Conservation (phyloP, 2,113 vertebrate genomes). For the Chaetodon auriga region DNA sequence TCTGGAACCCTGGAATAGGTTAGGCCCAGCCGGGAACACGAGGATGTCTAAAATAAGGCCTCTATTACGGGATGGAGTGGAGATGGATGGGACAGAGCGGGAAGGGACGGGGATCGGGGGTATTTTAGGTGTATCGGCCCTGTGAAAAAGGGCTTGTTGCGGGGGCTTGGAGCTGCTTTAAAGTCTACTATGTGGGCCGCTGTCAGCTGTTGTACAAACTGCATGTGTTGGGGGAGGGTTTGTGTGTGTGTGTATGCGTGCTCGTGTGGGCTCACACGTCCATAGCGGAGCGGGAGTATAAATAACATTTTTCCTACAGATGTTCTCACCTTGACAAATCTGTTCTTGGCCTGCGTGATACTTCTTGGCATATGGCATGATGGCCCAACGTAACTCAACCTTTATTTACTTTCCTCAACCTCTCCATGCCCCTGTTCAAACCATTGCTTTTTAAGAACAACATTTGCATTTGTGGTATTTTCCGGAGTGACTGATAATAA, state of each 20-base stretch:
- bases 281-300: conserved; percentile 70
- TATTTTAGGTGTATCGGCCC: conserved; percentile 80
- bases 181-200: conserved; percentile 76
- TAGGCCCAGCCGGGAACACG: conserved; percentile 81
- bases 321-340: conserved; percentile 81
- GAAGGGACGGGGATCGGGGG: conserved; percentile 75
- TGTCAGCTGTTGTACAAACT: conserved; percentile 79
- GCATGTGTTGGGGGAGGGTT: conserved; percentile 70
- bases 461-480: conserved; percentile 47
- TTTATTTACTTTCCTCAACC: conserved; percentile 58
- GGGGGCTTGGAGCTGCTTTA: conserved; percentile 76
- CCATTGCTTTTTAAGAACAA: conserved; percentile 31
- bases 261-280: conserved; percentile 66
- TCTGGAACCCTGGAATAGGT: conserved; percentile 85
- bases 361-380: conserved; percentile 60
- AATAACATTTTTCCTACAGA: conserved; percentile 83
- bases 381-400: conserved; percentile 49
- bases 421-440: conserved; percentile 26
- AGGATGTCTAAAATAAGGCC: conserved; percentile 84
- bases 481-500: conserved; percentile 32
- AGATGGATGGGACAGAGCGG: conserved; percentile 79
- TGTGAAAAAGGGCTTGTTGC: conserved; percentile 81
- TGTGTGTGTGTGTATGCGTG: conserved; percentile 48
- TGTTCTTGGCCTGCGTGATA: conserved; percentile 57
- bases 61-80: conserved; percentile 83